Base-by-base conservation (phyloP, 2,797 vertebrate genomes). In the Crenichthys baileyi region DNA sequence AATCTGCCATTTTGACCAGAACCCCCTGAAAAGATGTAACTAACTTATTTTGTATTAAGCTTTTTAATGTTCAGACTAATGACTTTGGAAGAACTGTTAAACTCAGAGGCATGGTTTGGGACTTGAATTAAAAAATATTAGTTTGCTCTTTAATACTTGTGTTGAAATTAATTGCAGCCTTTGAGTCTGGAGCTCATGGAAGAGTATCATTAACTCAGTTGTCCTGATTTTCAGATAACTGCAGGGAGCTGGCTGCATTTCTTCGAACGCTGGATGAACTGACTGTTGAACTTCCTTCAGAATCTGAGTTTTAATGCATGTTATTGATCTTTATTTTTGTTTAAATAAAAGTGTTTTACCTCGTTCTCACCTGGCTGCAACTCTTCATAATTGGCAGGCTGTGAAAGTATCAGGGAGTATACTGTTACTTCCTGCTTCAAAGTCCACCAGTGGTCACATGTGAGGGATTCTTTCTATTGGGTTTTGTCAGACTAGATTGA, bases 181-280 rank as follows among this genome's bases (percentile, higher is more conserved):
- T 76, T 41, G 58, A 55, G 41, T 82, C 36, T 81, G 36, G 8
- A 31, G 22, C 0, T n/a, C 77, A 29, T n/a, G 5, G 12, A 73
- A 31, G 68, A 26, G 6, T 84, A 73, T 81, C 56, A 86, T 91
- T 88, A 89, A 88, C 80, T n/a, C 7, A 0, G 11, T 26, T 61
- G 2, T 85, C 67, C 18, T 74, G 50, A 29, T 75, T 74, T 79
- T 2, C 83, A 94, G 93, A 75, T 74, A 7, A 73, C 13, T 70
- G 72, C 31, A 29, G 50, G 0, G 92, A 92, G 80, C 81, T 94
- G 36, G 76, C 90, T 0, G 82, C 78, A 9, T 95, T 95, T 70
- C 91, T 95, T 56, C 90, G 91, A 48, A 95, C 92, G 0, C 82
- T 95, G 0, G 80, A 93, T 1, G 90, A 94, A 79, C 83, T 95